phyloP scores from a whole-genome alignment of 2,113 vertebrate genomes.

The Xiphophorus maculatus region DNA sequence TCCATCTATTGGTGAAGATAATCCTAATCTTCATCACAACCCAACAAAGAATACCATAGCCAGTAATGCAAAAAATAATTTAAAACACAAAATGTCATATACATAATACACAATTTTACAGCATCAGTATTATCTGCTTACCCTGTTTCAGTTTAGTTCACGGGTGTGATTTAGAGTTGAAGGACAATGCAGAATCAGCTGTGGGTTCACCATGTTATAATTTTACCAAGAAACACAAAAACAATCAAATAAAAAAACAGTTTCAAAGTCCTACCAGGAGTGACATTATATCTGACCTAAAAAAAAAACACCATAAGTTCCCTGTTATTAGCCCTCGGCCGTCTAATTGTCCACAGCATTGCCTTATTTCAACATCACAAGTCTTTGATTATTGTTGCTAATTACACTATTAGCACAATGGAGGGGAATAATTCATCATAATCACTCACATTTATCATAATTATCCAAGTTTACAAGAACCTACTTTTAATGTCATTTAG shows the following conservation, averaged over 20 bases:
- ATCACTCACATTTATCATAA: slow-evolving; percentile 75
- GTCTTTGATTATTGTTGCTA: slow-evolving; percentile 75
- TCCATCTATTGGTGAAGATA: not conserved
- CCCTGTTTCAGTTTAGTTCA: too few relatives aligned
- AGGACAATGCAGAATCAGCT: not conserved
- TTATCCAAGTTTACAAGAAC: slow-evolving; percentile 72
- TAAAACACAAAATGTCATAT: too few relatives aligned
- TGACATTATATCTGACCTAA: slow-evolving; percentile 29
- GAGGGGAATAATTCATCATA: slow-evolving; percentile 63
- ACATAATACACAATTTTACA: too few relatives aligned
- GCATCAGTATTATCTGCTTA: too few relatives aligned
- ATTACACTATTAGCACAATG: slow-evolving; percentile 72
- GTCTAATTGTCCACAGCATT: slow-evolving; percentile 65
- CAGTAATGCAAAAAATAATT: not conserved
- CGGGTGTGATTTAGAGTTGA: not conserved
- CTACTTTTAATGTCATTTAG: slow-evolving; percentile 64
- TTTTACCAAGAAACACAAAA: not conserved
- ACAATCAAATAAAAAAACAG: not conserved
- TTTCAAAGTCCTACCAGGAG: slow-evolving; percentile 33
- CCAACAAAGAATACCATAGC: not conserved
- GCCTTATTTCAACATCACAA: slow-evolving; percentile 70
- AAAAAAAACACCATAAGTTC: slow-evolving; percentile 56
- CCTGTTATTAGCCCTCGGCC: slow-evolving; percentile 50
- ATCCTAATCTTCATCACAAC: not conserved
- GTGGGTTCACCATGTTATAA: not conserved